Evolutionary conservation across 30 jellyfish, hydroid and myxozoan genomes (phyloP), one percentile per base, ranked within the genome.

Genomic region (Aurelia sp.): DNA sequence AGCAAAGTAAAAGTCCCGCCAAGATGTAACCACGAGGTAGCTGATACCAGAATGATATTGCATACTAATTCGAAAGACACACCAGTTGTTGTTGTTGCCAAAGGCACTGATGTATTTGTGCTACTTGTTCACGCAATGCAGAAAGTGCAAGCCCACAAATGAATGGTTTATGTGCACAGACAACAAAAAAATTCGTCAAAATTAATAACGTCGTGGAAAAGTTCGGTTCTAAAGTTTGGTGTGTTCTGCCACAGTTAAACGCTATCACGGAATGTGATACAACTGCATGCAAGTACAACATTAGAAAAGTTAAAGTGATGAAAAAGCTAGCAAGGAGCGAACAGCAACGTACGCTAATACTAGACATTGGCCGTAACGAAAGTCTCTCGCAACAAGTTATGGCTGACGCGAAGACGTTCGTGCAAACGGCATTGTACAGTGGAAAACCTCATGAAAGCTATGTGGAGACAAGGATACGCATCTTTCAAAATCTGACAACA

Each of bases 21-120:
- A 40, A 67, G 58, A 30, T 67, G 80, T 67, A 67, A 67, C 40
- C 80, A 67, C 58, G 80, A 67, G 8, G 27, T 7, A 58, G 27
- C 27, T 67, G 27, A 52, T 52, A 52, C 63, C 63, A 52, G 63
- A 52, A 52, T 52, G 63, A 52, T 52, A 52, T 52, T 52, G 63
- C 63, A 52, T 52, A 16, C 63, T 52, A 52, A 52, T 33, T 53
- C 47, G 31, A 30, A 67, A 16, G 80, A 30, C 58, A 40, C 80
- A 67, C 27, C 27, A 16, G 80, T 52, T 52, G 63, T 31, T 11
- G 30, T 13, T 30, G 41, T 67, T 31, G n/a, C 52, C 55, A 67
- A 17, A 10, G 79, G 31, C 79, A 67, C 30, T 30, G 55, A 67
- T 10, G 41, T 17, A 67, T 67, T 13, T 30, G 79, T 67, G 10